A percentile compares a stretch with the other conserved stretches of the same genome.
These are phyloP conservation scores for Phthorimaea operculella DNA, from an alignment of 1,140 invertebrate genomes.

Conservation along the genomic window DNA sequence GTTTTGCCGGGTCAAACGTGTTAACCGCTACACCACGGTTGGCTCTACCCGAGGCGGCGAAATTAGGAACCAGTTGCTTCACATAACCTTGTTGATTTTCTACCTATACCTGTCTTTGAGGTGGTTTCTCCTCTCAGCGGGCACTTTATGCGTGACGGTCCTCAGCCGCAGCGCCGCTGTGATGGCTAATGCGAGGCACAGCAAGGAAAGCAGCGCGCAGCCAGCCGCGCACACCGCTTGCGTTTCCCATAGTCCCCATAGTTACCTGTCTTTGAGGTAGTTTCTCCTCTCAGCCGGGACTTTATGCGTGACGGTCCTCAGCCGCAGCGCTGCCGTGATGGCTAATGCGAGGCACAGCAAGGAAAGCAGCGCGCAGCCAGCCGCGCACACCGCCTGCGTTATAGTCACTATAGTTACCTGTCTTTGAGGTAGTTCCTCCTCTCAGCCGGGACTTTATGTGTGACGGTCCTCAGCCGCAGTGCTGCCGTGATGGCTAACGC, in stretches of 20 bases:
- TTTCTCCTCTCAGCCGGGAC: constrained; percentile 50
- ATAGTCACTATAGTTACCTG: constrained; percentile 37
- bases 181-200: constrained; percentile 47
- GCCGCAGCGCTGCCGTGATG: constrained; percentile 38
- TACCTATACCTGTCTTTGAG: constrained; percentile 55
- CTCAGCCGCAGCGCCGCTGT: constrained; percentile 44
- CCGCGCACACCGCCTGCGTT: too few relatives aligned
- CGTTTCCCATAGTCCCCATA: too few relatives aligned
- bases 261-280: constrained; percentile 51
- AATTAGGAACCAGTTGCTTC: too few relatives aligned
- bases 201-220: constrained; percentile 41
- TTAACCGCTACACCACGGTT: too few relatives aligned
- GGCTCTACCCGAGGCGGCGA: too few relatives aligned
- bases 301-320: constrained; percentile 52
- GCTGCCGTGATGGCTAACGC: constrained; percentile 49
- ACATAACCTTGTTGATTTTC: too few relatives aligned
- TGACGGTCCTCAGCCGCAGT: constrained; percentile 39
- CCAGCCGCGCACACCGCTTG: too few relatives aligned
- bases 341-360: constrained; percentile 47
- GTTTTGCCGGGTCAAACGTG: too few relatives aligned
- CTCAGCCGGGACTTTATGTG: constrained; percentile 53
- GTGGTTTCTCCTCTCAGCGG: constrained; percentile 48
- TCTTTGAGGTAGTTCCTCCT: constrained; percentile 50
- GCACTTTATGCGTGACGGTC: constrained; percentile 54
- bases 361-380: constrained; percentile 44